A percentile compares a stretch with the other conserved stretches of the same genome.
These are phyloP conservation scores for Microplitis deprimator DNA, from an alignment of 2,888 invertebrate species.

Conservation along the genomic window DNA sequence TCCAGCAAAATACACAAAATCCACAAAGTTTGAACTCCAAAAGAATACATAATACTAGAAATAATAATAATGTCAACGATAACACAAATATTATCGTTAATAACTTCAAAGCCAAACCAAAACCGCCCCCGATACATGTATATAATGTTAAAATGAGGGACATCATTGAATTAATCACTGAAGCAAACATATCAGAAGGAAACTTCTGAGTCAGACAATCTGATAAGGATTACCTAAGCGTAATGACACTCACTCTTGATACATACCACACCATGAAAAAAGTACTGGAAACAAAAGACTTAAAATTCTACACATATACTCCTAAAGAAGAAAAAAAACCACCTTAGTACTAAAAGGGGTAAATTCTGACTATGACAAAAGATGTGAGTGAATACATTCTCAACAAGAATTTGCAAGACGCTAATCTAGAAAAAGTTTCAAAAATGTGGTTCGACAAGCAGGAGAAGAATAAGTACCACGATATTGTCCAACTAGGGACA, in stretches of 20 bases:
- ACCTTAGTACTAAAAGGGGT: not conserved
- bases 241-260: not conserved
- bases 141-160: not conserved
- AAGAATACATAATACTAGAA: too few relatives aligned
- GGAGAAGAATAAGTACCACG: too few relatives aligned
- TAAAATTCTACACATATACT: not conserved
- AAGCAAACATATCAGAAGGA: not conserved
- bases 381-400: not conserved
- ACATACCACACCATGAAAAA: not conserved
- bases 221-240: not conserved
- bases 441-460: too few relatives aligned
- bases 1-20: not conserved
- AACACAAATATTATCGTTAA: not conserved
- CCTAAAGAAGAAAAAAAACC: not conserved
- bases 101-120: not conserved
- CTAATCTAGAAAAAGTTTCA: too few relatives aligned
- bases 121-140: not conserved
- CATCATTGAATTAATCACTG: not conserved
- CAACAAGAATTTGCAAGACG: too few relatives aligned
- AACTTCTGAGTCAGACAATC: not conserved
- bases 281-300: not conserved
- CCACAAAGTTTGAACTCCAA: not conserved
- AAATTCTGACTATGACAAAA: not conserved
- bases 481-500: too few relatives aligned
- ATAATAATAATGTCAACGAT: not conserved